Evolutionary conservation across 1,140 invertebrate genomes (phyloP), one percentile per base, ranked within the genome.

Genomic region (Arion vulgaris): DNA sequence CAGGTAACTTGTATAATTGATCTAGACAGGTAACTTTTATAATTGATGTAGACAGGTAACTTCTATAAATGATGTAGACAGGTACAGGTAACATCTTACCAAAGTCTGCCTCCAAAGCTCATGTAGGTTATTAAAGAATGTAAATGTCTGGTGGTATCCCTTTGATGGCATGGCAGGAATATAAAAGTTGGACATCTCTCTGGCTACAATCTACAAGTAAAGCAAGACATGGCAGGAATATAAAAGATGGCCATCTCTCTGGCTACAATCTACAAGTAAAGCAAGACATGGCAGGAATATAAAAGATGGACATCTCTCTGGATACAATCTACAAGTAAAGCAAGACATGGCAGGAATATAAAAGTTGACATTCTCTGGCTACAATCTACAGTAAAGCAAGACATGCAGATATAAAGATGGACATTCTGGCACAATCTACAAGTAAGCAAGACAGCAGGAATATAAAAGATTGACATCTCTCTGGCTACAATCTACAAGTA

Each of bases 101-200:
- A 78, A 66, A 7, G 53, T 66, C 17, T 78, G 32, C 39, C 66
- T 66, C 76, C 76, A 78, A 39, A 78, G 76, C 45, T 78, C 53
- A 34, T 78, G 53, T 19, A 78, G 15, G 76, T 36, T 78, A 32
- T 34, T 34, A 28, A 78, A 38, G 28, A 78, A 78, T 36, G 76
- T 45, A 66, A 78, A 78, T 5, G 4, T 38, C 9, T 78, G 41
- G 13, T 51, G 38, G 39, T 62, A 78, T 0, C 76, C 57, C 26
- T 78, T 23, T 17, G 49, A 57, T 38, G 76, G 51, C 34, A 28
- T 32, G 4, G 76, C 76, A 34, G 76, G 76, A 66, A 78, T 57
- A 23, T 62, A 41, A 26, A 66, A 39, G 5, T 2, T 78, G 76
- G 36, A 7, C 34, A 78, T n/a, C 45, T 78, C 76, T 36, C 53